A percentile compares a stretch with the other conserved stretches of the same genome.
Conservation (phyloP, 2,113 vertebrate species). For the Leucopsar rothschildi region DNA sequence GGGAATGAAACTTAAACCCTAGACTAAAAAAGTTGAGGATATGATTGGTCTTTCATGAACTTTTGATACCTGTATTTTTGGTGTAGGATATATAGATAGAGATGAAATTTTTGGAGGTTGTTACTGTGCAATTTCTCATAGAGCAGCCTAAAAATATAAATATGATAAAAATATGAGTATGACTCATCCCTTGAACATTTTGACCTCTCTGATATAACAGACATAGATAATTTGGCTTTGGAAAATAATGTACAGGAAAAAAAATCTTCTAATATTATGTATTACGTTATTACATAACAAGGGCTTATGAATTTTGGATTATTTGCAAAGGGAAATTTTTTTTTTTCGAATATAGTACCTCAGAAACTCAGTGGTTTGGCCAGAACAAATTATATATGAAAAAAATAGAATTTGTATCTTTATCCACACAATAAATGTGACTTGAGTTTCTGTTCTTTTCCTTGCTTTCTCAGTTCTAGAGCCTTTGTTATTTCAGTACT, state of each 20-base stretch:
- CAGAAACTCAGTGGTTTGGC: neutral
- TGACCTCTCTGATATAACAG: neutral
- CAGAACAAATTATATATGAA: neutral
- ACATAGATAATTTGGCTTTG: neutral
- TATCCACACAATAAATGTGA: neutral
- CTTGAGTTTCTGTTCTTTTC: neutral
- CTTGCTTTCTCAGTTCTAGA: neutral
- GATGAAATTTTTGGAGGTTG: neutral
- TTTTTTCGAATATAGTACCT: neutral
- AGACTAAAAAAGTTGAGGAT: neutral
- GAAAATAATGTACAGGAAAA: neutral
- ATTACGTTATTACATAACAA: neutral
- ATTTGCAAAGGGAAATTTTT: neutral
- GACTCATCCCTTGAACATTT: neutral
- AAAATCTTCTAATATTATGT: fast-evolving
- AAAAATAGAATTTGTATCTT: neutral
- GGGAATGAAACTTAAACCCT: neutral
- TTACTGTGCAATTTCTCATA: neutral
- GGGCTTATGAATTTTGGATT: neutral
- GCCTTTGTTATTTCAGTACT: neutral
- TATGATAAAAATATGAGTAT: neutral
- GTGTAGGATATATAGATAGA: neutral
- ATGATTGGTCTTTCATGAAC: neutral
- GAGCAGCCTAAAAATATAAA: neutral
- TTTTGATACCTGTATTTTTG: neutral